Evolutionary conservation across 2,888 invertebrate genomes (phyloP).

Genomic region (Pristionchus exspectatus): DNA sequence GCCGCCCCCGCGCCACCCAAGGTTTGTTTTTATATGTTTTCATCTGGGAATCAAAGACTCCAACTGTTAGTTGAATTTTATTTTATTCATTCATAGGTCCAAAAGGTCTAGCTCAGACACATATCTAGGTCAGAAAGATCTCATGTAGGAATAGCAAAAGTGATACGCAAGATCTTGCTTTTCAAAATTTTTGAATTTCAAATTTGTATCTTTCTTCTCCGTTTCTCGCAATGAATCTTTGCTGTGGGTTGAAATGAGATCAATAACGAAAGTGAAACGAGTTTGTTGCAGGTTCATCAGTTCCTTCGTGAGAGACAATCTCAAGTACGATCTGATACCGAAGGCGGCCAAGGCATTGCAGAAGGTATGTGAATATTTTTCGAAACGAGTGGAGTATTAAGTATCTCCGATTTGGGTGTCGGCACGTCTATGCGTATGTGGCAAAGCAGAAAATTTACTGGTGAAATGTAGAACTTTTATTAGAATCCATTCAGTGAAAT

Average conservation of each 20-base stretch:
- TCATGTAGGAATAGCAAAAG: too few species aligned
- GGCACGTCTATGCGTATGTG: too few species aligned
- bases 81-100: neutral
- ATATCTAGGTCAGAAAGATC: too few species aligned
- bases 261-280: neutral
- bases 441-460: neutral
- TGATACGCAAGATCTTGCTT: too few species aligned
- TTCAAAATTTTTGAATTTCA: too few species aligned
- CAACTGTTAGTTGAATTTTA: conserved; percentile 63
- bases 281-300: conserved; percentile 86
- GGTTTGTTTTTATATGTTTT: neutral
- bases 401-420: too few species aligned
- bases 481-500: too few species aligned
- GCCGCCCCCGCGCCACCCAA: conserved; percentile 30
- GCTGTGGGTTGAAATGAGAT: neutral
- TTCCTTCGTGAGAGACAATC: conserved; percentile 95
- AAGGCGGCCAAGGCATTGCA: conserved; percentile 88
- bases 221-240: neutral
- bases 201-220: too few species aligned
- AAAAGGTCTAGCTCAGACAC: too few species aligned
- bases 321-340: conserved; percentile 89
- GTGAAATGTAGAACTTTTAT: neutral
- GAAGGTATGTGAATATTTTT: conserved; percentile 82
- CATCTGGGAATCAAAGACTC: conserved; percentile 83
- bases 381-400: too few species aligned